Conservation (phyloP, 1,140 invertebrate genomes). For the Dinoponera quadriceps region DNA sequence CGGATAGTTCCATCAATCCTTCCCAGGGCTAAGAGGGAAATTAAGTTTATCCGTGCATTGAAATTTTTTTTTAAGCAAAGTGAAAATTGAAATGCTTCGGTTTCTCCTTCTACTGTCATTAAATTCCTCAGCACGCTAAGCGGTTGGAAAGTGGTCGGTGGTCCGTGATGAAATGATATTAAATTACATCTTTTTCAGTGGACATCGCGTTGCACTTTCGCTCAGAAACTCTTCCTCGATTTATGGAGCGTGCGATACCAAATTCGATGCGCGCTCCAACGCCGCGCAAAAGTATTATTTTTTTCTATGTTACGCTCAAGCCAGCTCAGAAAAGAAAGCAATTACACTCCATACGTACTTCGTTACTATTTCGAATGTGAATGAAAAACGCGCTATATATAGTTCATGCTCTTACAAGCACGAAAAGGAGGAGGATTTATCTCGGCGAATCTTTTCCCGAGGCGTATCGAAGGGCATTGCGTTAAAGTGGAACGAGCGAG, state of each 20-base stretch:
- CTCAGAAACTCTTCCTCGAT: constrained; percentile 39
- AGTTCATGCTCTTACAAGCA: neutral
- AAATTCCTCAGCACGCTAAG: constrained; percentile 15
- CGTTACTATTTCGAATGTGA: constrained; percentile 30
- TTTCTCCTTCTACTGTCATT: neutral
- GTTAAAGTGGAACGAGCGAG: constrained; percentile 18
- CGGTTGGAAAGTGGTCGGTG: constrained; percentile 47
- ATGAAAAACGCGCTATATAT: neutral
- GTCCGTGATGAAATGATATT: constrained; percentile 44
- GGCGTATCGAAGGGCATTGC: constrained; percentile 5
- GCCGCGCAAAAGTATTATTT: neutral
- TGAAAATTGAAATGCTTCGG: neutral
- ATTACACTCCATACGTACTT: neutral
- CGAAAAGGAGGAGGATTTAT: constrained; percentile 32
- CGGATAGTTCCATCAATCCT: too few species aligned
- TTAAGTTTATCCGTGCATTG: neutral
- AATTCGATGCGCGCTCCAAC: neutral
- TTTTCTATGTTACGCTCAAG: constrained; percentile 6
- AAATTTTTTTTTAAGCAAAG: constrained; percentile 5
- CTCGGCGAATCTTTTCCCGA: constrained; percentile 31
- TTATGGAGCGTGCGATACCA: constrained; percentile 36
- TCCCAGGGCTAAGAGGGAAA: too few species aligned
- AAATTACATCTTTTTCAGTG: constrained; percentile 49
- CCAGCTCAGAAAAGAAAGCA: neutral
- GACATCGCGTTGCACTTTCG: constrained; percentile 36